Conservation (phyloP, 2,888 invertebrate genomes). For the Apeira syringaria region DNA sequence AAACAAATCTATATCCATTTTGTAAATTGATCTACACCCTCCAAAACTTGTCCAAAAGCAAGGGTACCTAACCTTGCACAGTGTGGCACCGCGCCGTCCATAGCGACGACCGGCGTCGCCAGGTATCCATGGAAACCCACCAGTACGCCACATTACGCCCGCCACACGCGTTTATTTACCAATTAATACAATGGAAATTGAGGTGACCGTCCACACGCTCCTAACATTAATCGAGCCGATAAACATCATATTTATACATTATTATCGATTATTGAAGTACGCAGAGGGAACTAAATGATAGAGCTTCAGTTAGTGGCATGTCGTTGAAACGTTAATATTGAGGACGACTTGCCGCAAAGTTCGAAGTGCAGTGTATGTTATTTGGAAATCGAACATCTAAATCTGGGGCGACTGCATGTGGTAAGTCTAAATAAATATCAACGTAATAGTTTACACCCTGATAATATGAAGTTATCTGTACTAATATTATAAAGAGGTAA, state of each 20-base stretch:
- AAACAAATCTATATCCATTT: constrained; percentile 37
- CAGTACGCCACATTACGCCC: constrained; percentile 39
- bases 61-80: constrained; percentile 48
- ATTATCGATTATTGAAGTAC: constrained; percentile 15
- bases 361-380: constrained; percentile 41
- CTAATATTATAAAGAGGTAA: too few relatives aligned
- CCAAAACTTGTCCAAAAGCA: constrained; percentile 31
- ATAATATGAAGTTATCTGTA: too few relatives aligned
- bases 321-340: constrained; percentile 42
- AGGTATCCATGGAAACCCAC: constrained; percentile 58
- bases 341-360: constrained; percentile 38
- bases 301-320: constrained; percentile 27
- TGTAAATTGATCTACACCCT: constrained; percentile 43
- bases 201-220: constrained; percentile 47
- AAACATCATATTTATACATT: constrained; percentile 30
- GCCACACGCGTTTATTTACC: constrained; percentile 62
- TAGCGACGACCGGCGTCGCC: constrained; percentile 54
- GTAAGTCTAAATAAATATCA: too few relatives aligned
- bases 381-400: constrained; percentile 25
- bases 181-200: constrained; percentile 55
- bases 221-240: constrained; percentile 36
- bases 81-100: constrained; percentile 47
- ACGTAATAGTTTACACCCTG: too few relatives aligned
- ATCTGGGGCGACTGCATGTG: constrained; percentile 36
- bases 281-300: constrained; percentile 20